phyloP scores from a whole-genome alignment of 2,797 vertebrate species.

The Eospalax fontanierii region DNA sequence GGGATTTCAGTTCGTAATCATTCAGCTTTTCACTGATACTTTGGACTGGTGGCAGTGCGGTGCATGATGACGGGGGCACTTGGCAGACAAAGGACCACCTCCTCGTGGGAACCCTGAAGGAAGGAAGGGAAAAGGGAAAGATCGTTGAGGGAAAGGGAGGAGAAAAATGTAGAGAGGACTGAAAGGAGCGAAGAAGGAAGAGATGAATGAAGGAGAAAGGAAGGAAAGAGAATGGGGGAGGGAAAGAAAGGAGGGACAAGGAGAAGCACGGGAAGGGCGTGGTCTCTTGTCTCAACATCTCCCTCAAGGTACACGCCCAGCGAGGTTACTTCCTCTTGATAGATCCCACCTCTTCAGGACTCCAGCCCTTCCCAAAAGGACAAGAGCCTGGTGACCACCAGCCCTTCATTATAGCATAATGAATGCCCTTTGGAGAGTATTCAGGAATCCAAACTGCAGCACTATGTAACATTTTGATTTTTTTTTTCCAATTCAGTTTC shows the following conservation, averaged over 20 bases:
- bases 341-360: rapidly evolving
- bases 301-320: too few relatives aligned
- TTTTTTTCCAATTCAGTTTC: not conserved
- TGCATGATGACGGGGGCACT: too few relatives aligned
- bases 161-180: too few relatives aligned
- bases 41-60: not conserved
- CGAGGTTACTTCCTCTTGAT: not conserved
- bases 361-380: not conserved
- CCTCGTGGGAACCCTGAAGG: not conserved
- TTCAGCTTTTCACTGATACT: not conserved
- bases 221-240: not conserved
- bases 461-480: not conserved
- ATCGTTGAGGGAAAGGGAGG: too few relatives aligned
- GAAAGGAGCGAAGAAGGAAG: too few relatives aligned
- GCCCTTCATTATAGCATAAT: not conserved
- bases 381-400: not conserved
- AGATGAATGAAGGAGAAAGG: not conserved
- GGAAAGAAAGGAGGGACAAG: not conserved
- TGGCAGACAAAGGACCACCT: not conserved
- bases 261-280: not conserved
- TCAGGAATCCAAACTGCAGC: not conserved
- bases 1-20: not conserved
- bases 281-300: not conserved
- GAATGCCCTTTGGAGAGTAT: not conserved
- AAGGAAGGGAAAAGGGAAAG: not conserved